Percentiles rank a stretch among this genome's conserved stretches.
phyloP scores from a whole-genome alignment of 2,113 vertebrate species.

The Meleagris gallopavo region DNA sequence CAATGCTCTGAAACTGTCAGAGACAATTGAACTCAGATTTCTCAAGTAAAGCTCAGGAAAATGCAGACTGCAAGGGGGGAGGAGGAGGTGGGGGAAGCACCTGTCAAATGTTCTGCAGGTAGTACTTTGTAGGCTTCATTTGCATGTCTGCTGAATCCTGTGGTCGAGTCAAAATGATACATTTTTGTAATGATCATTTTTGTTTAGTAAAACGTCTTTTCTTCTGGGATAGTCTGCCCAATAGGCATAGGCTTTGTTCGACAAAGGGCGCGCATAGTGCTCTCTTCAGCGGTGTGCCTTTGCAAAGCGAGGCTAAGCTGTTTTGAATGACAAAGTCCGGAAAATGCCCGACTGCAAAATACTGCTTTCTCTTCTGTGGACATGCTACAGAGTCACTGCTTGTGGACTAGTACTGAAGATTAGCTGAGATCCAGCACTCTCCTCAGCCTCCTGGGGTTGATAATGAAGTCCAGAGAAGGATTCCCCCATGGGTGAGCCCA shows the following conservation, averaged over 20 bases:
- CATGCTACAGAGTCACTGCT: neutral
- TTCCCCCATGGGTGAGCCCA: neutral
- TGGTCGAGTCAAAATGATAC: neutral
- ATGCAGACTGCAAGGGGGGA: neutral
- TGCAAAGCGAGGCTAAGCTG: neutral
- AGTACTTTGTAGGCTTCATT: neutral
- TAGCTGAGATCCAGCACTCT: neutral
- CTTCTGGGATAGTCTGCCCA: neutral
- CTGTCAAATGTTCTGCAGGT: neutral
- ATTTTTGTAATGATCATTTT: neutral
- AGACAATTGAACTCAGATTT: neutral
- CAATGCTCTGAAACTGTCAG: constrained; percentile 31
- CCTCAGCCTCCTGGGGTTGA: neutral
- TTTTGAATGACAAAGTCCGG: neutral
- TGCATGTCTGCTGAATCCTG: neutral
- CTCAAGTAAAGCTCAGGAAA: neutral
- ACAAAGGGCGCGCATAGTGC: neutral
- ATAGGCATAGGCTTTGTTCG: neutral
- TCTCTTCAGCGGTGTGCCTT: neutral
- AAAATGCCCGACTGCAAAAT: neutral
- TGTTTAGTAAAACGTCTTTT: neutral
- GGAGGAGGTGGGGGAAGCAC: neutral
- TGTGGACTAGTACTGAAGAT: neutral
- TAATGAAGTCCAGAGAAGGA: neutral
- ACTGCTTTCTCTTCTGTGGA: neutral